These are phyloP conservation scores for Clostera curtula DNA, from an alignment of 2,888 invertebrate species.

Conservation along the genomic window DNA sequence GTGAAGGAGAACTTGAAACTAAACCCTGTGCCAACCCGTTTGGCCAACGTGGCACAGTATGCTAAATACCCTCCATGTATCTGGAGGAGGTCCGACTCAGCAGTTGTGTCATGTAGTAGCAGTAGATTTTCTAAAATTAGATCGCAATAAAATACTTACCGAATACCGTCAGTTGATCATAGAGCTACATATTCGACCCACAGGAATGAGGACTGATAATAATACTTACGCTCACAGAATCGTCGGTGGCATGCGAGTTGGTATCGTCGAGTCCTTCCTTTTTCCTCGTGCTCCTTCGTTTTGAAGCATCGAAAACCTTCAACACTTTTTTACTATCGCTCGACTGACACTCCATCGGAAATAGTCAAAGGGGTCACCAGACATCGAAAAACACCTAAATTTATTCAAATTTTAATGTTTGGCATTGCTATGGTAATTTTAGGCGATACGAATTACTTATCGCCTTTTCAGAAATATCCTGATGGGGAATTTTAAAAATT, in stretches of 20 bases:
- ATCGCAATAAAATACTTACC: too few species aligned
- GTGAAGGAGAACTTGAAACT: too few species aligned
- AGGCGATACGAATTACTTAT: conserved; percentile 20
- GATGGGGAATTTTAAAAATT: conserved; percentile 38
- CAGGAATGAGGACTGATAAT: not conserved
- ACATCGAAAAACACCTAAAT: conserved; percentile 36
- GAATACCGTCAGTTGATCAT: too few species aligned
- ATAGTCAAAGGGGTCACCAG: conserved; percentile 34
- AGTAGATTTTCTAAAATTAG: too few species aligned
- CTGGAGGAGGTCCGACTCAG: too few species aligned
- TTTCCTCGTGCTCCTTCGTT: conserved; percentile 43
- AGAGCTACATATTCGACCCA: too few species aligned
- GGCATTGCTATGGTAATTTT: conserved; percentile 27
- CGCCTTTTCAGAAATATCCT: conserved; percentile 25
- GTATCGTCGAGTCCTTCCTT: conserved; percentile 45
- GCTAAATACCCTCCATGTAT: too few species aligned
- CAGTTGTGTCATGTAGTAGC: too few species aligned
- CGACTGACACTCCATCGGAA: conserved; percentile 58
- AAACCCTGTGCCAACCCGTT: too few species aligned
- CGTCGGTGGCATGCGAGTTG: conserved; percentile 47
- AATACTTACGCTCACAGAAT: conserved; percentile 28
- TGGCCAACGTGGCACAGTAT: too few species aligned
- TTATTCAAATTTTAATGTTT: conserved; percentile 30
- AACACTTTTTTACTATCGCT: conserved; percentile 62
- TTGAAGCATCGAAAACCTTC: conserved; percentile 58